Conservation (phyloP, 2,888 invertebrate species). For the Corythucha ciliata region DNA sequence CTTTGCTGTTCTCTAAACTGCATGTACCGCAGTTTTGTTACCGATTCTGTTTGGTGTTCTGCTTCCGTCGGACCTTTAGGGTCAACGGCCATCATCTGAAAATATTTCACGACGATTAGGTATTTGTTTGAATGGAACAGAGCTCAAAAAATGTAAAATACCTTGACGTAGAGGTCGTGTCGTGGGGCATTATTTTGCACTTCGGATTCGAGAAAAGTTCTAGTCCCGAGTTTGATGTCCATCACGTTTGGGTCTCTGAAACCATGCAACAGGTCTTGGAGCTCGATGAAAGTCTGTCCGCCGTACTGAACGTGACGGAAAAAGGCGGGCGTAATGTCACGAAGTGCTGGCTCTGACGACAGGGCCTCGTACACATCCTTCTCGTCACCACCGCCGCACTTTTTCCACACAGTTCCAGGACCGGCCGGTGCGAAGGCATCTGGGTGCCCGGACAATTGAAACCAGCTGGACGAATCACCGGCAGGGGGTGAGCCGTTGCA, state of each 20-base stretch:
- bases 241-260: constrained; percentile 90
- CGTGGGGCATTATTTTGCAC: constrained; percentile 78
- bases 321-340: constrained; percentile 69
- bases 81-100: constrained; percentile 78
- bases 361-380: constrained; percentile 69
- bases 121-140: neutral
- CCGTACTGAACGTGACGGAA: constrained; percentile 44
- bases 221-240: constrained; percentile 94
- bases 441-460: constrained; percentile 86
- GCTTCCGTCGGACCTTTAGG: constrained; percentile 73
- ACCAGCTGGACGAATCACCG: constrained; percentile 49
- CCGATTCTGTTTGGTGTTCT: constrained; percentile 70
- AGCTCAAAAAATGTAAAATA: constrained; percentile 25
- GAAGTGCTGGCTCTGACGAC: constrained; percentile 60
- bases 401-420: constrained; percentile 89
- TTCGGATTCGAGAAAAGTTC: constrained; percentile 92
- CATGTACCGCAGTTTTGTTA: constrained; percentile 96
- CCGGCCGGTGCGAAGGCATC: constrained; percentile 89
- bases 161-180: constrained; percentile 80
- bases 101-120: constrained; percentile 11
- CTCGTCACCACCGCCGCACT: constrained; percentile 65
- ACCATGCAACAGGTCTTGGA: constrained; percentile 85
- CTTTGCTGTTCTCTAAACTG: constrained; percentile 88
- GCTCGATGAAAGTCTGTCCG: constrained; percentile 80
- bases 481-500: constrained; percentile 41